These are phyloP conservation scores for Microtus montanus DNA, from an alignment of 2,113 vertebrate genomes.

Conservation along the genomic window DNA sequence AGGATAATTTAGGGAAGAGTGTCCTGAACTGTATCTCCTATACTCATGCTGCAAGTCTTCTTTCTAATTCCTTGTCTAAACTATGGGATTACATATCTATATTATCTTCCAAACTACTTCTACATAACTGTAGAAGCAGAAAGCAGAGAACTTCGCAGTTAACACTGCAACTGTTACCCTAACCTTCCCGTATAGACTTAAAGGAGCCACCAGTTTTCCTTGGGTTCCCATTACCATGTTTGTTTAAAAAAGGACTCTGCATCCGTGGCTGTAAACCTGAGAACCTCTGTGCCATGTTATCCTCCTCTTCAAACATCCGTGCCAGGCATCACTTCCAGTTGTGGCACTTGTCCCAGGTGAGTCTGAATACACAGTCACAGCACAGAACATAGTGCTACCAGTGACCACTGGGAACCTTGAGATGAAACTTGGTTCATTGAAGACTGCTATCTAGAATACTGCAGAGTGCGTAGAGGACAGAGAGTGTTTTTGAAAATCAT, in stretches of 20 bases:
- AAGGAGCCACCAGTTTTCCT: neutral
- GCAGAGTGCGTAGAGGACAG: neutral
- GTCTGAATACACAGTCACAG: neutral
- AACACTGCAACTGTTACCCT: neutral
- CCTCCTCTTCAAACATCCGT: neutral
- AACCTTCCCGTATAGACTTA: neutral
- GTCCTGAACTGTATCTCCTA: neutral
- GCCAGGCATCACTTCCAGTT: neutral
- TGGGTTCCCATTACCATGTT: neutral
- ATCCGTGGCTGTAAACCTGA: neutral
- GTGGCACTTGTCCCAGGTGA: neutral
- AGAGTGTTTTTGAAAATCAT: neutral
- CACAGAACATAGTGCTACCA: too few species aligned
- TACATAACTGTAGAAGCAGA: neutral
- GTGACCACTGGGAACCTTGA: neutral
- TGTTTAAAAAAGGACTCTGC: too few species aligned
- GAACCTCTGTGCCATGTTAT: neutral
- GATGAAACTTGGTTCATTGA: neutral
- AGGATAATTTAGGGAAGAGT: neutral
- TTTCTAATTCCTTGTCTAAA: neutral
- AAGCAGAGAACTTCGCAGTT: neutral
- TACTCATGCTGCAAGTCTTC: neutral
- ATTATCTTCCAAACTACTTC: neutral
- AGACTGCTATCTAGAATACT: neutral
- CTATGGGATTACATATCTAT: neutral